phyloP scores from a whole-genome alignment of 2,888 invertebrate species.

The Sericinus montela region DNA sequence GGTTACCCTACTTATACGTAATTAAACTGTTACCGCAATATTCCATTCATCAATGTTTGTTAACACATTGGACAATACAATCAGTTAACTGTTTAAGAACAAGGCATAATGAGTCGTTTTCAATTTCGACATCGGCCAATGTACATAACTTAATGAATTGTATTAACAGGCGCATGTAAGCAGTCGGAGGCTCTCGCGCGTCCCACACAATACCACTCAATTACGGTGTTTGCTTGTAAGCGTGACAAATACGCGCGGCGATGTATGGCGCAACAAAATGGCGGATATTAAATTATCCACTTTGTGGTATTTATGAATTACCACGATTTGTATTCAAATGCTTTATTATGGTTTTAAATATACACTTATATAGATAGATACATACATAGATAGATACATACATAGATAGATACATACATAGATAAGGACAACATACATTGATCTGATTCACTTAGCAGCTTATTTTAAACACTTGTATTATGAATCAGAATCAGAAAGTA shows the following conservation, averaged over 20 bases:
- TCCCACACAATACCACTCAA: constrained; percentile 13
- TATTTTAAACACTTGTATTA: too few species aligned
- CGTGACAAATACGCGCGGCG: neutral
- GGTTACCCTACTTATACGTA: too few species aligned
- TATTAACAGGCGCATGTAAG: constrained; percentile 6
- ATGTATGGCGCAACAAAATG: constrained; percentile 10
- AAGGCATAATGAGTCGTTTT: constrained; percentile 3
- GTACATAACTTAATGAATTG: constrained; percentile 8
- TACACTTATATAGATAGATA: too few species aligned
- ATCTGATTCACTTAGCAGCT: too few species aligned
- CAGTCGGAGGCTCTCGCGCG: neutral
- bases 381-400: too few species aligned
- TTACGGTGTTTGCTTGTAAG: constrained; percentile 8
- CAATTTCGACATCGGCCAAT: neutral
- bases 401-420: too few species aligned
- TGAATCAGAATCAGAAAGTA: too few species aligned
- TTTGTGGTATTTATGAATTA: neutral
- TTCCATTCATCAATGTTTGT: neutral
- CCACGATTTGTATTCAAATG: too few species aligned
- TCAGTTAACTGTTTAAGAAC: constrained; percentile 7
- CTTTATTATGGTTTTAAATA: too few species aligned
- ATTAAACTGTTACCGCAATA: too few species aligned
- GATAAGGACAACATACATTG: too few species aligned
- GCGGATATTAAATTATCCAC: neutral
- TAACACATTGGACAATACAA: constrained; percentile 1